Conservation (phyloP, 2,888 invertebrate species). For the Lysandra coridon region DNA sequence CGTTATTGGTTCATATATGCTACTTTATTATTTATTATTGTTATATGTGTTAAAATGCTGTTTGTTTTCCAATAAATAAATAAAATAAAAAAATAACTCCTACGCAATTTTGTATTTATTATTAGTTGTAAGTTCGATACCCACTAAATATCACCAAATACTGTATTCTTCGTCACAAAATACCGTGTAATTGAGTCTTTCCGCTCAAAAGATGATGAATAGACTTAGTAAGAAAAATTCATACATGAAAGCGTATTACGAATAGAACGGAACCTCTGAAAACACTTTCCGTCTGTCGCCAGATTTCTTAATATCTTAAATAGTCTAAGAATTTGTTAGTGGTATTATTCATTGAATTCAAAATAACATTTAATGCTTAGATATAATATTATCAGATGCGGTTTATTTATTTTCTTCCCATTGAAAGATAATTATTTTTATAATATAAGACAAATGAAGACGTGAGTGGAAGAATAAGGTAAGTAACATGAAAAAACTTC, state of each 20-base stretch:
- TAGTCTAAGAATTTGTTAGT: background rate
- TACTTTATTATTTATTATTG: too few relatives aligned
- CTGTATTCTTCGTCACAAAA: background rate
- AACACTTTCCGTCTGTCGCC: background rate
- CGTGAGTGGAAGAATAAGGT: too few relatives aligned
- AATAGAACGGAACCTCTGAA: background rate
- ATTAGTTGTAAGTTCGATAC: background rate
- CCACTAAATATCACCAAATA: background rate
- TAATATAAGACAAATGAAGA: too few relatives aligned
- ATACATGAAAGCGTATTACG: background rate
- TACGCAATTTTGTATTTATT: background rate
- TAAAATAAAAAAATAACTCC: too few relatives aligned
- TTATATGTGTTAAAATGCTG: too few relatives aligned
- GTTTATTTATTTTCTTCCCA: background rate
- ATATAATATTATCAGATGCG: background rate
- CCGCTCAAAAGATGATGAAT: background rate
- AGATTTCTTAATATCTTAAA: background rate
- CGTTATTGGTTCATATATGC: too few relatives aligned
- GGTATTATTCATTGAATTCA: background rate
- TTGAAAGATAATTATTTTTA: too few relatives aligned
- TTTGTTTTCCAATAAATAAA: too few relatives aligned
- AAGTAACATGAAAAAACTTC: too few relatives aligned
- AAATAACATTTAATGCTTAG: background rate
- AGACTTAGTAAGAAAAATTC: background rate
- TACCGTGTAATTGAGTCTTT: background rate